Conservation (phyloP, 1,140 invertebrate genomes). For the Sinella curviseta region DNA sequence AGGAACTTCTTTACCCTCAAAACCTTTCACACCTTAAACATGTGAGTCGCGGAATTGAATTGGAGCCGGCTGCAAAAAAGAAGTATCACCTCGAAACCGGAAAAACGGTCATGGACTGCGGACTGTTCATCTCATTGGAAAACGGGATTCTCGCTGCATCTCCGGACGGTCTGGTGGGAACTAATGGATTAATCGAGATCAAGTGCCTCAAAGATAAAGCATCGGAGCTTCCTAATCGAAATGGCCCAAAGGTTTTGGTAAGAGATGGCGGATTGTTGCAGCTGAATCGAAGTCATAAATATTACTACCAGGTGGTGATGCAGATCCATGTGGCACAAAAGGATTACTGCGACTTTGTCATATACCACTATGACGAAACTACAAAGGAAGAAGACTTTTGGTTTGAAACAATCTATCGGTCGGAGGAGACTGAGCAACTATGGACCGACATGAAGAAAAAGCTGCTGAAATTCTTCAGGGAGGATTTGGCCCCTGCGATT, state of each 20-base stretch:
- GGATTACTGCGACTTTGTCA: constrained; percentile 53
- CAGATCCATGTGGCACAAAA: constrained; percentile 53
- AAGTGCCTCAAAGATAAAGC: constrained; percentile 48
- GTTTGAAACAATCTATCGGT: not conserved
- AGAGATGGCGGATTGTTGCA: too few relatives aligned
- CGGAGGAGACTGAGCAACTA: constrained; percentile 24
- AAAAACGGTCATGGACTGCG: too few relatives aligned
- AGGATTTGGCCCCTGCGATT: not conserved
- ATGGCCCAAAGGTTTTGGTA: too few relatives aligned
- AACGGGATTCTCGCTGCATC: constrained; percentile 42
- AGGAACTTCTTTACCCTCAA: too few relatives aligned
- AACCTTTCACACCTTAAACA: too few relatives aligned
- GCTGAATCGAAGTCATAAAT: constrained; percentile 52
- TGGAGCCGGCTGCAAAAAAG: too few relatives aligned
- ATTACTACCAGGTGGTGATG: constrained; percentile 55
- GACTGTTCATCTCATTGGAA: constrained; percentile 25
- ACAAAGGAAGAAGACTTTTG: too few relatives aligned
- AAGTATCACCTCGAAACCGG: too few relatives aligned
- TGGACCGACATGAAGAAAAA: constrained; percentile 49
- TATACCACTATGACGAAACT: too few relatives aligned
- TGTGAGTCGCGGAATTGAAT: too few relatives aligned
- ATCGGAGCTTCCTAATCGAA: not conserved
- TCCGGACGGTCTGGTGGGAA: constrained; percentile 47
- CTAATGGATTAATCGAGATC: constrained; percentile 47
- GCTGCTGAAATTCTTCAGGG: constrained; percentile 10